phyloP scores from a whole-genome alignment of 2,113 vertebrate species.

The Elephantulus edwardii region DNA sequence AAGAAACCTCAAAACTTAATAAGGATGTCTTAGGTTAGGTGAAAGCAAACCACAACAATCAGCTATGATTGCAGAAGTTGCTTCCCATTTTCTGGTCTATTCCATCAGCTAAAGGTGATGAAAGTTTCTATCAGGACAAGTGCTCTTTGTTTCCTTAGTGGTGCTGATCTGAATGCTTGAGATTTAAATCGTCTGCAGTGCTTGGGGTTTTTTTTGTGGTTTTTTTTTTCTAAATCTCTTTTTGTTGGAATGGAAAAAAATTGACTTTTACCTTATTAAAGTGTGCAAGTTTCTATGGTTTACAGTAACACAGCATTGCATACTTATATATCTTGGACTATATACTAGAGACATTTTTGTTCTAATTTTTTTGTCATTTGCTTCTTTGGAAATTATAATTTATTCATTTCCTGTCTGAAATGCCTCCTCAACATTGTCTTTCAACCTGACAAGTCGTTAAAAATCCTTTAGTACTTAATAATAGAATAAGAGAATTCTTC shows the following conservation, averaged over 20 bases:
- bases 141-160: background rate
- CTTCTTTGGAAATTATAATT: background rate
- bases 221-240: background rate
- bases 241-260: background rate
- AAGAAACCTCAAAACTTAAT: background rate
- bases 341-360: background rate
- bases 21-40: background rate
- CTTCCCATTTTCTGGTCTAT: background rate
- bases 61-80: background rate
- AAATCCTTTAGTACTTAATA: background rate
- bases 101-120: background rate
- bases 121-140: background rate
- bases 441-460: background rate
- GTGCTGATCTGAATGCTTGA: background rate
- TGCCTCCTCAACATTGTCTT: background rate
- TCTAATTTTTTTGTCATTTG: background rate
- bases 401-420: constrained; percentile 1
- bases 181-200: background rate
- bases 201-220: too few relatives aligned
- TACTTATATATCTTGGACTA: background rate
- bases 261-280: background rate
- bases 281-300: background rate
- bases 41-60: background rate
- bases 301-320: background rate
- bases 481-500: background rate